Percentiles rank a stretch among this genome's conserved stretches.
phyloP scores from a whole-genome alignment of 2,797 vertebrate genomes.

The Parambassis ranga region DNA sequence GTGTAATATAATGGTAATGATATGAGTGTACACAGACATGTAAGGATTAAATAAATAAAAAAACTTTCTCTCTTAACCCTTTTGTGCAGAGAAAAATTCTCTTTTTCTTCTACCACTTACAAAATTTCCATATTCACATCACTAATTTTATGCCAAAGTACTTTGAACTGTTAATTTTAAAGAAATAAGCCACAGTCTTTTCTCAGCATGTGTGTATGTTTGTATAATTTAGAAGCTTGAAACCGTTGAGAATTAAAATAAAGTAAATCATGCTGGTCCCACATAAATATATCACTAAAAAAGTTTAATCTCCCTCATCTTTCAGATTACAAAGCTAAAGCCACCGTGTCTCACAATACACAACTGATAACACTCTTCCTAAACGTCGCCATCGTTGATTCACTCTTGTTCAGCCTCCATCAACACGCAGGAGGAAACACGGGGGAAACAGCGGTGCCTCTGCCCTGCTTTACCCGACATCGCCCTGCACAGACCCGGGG shows the following conservation, averaged over 20 bases:
- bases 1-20: too few relatives aligned
- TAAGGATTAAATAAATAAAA: too few relatives aligned
- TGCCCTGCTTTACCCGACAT: constrained; percentile 19
- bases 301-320: not conserved
- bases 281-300: too few relatives aligned
- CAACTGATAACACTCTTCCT: not conserved
- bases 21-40: too few relatives aligned
- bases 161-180: not conserved
- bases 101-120: too few relatives aligned
- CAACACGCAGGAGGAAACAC: not conserved
- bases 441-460: constrained; percentile 39
- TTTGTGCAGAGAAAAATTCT: too few relatives aligned
- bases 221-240: too few relatives aligned
- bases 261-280: too few relatives aligned
- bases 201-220: not conserved
- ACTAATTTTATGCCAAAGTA: not conserved
- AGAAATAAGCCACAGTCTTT: not conserved
- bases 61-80: too few relatives aligned
- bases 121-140: not conserved
- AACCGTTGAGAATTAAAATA: too few relatives aligned
- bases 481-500: constrained; percentile 19
- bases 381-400: not conserved
- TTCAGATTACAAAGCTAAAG: not conserved
- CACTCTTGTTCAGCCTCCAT: not conserved
- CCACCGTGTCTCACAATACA: not conserved